Evolutionary conservation across 2,113 vertebrate genomes (phyloP).

Genomic region (Lethenteron reissneri): DNA sequence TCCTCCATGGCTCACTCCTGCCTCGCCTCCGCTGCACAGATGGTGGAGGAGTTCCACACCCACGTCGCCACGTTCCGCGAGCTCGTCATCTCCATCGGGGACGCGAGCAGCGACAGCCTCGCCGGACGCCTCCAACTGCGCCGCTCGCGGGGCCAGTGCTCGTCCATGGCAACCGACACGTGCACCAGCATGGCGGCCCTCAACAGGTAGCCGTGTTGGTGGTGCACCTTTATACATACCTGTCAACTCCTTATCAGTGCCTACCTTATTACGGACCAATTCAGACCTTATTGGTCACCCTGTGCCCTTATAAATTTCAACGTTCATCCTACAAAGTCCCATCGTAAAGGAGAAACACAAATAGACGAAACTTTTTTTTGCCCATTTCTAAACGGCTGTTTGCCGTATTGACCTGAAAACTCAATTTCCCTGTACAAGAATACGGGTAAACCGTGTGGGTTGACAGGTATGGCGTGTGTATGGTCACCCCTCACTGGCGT

Average conservation of each 20-base stretch:
- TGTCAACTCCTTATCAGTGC: background rate
- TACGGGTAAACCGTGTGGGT: too few relatives aligned
- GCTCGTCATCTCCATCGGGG: constrained; percentile 85
- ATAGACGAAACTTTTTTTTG: too few relatives aligned
- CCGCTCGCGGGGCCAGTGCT: constrained; percentile 65
- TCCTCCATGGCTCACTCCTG: too few relatives aligned
- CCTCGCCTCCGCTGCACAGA: constrained; percentile 25
- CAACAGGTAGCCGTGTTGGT: constrained; percentile 51
- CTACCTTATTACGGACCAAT: background rate
- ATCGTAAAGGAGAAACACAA: too few relatives aligned
- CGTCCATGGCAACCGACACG: constrained; percentile 66
- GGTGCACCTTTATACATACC: background rate
- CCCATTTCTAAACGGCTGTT: too few relatives aligned
- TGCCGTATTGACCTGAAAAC: too few relatives aligned
- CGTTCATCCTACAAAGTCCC: too few relatives aligned
- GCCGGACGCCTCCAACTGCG: constrained; percentile 62
- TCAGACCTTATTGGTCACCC: background rate
- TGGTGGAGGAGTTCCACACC: constrained; percentile 94
- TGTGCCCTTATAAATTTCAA: too few relatives aligned
- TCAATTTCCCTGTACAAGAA: too few relatives aligned
- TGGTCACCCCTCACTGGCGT: too few relatives aligned
- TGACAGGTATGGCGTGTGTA: too few relatives aligned
- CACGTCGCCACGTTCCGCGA: constrained; percentile 88
- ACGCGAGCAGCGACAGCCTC: constrained; percentile 55
- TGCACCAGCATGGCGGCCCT: constrained; percentile 78